Evolutionary conservation across 37 sponge, comb jelly and placozoan genomes (phyloP), one percentile per base, ranked within the genome.

Genomic region (Chondrilla cf. caribensis): DNA sequence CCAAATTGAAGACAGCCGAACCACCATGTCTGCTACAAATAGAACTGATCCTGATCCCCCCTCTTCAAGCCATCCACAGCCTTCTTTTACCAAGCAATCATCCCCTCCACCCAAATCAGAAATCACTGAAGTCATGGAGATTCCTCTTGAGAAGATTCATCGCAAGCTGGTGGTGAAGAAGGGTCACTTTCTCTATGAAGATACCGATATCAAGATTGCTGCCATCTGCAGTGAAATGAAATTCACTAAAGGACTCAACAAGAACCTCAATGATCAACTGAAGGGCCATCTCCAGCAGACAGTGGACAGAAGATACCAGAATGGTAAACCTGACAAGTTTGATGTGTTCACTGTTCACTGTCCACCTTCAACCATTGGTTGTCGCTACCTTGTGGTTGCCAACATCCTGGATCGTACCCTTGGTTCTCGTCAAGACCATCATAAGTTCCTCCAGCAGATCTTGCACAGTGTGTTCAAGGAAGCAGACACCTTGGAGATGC

Each of bases 401-500:
- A 73, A 73, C 76, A 43, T 73, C 76, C 41, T 73, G 19, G 76
- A 73, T 43, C 42, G 76, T 24, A 36, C 76, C 41, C 43, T 73
- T 73, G 76, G 76, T 17, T 39, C 41, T n/a, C 44, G 43, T 43
- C 41, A 73, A 2, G 76, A 73, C 17, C 15, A 7, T 24, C 76
- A 40, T 1, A 73, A 73, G 44, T 24, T 3, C 44, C 76, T 73
- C 42, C 76, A 73, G 25, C 76, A 73, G 76, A 42, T 73, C 76
- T 42, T 73, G n/a, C 76, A 73, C 15, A 37, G 38, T 43, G 76
- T 73, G 76, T 73, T 32, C 76, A 37, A 73, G 76, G 76, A 73
- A 40, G 76, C 76, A 43, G 76, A 73, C 76, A 73, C 76, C 24
- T 39, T 73, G 76, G 76, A 73, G 44, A 73, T 73, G 76, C 76